Conservation (phyloP, 2,888 invertebrate species). For the Didymodactylos carnosus region DNA sequence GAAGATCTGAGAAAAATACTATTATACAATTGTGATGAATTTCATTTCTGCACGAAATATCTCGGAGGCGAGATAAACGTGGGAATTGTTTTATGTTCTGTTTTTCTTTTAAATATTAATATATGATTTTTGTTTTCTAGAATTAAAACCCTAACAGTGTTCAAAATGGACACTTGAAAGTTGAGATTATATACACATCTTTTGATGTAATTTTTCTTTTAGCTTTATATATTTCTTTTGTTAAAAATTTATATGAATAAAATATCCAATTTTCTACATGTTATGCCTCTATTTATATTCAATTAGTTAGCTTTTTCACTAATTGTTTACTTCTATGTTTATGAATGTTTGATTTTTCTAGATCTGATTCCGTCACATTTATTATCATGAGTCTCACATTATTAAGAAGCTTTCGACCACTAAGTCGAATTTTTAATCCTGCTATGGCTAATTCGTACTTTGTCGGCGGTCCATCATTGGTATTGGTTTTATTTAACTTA, state of each 20-base stretch:
- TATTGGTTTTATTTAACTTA: too few species aligned
- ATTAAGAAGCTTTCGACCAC: background rate
- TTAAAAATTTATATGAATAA: too few species aligned
- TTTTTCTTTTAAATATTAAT: background rate
- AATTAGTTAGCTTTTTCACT: too few species aligned
- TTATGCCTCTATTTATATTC: too few species aligned
- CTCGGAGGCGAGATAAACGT: background rate
- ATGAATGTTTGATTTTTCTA: too few species aligned
- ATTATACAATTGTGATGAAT: background rate
- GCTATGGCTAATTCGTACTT: background rate
- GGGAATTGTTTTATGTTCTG: too few species aligned
- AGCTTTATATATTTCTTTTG: background rate
- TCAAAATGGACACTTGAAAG: background rate
- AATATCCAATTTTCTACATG: too few species aligned
- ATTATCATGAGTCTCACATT: background rate
- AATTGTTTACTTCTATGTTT: too few species aligned
- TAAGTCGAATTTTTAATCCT: background rate
- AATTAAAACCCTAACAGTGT: background rate
- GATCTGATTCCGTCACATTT: too few species aligned
- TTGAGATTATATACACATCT: background rate
- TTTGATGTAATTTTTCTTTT: background rate
- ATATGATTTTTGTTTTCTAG: background rate
- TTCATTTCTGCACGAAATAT: background rate
- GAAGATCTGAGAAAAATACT: background rate
- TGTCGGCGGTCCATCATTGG: background rate